These are phyloP conservation scores for Oreohelix idahoensis DNA, from an alignment of 1,140 invertebrate species.

Conservation along the genomic window DNA sequence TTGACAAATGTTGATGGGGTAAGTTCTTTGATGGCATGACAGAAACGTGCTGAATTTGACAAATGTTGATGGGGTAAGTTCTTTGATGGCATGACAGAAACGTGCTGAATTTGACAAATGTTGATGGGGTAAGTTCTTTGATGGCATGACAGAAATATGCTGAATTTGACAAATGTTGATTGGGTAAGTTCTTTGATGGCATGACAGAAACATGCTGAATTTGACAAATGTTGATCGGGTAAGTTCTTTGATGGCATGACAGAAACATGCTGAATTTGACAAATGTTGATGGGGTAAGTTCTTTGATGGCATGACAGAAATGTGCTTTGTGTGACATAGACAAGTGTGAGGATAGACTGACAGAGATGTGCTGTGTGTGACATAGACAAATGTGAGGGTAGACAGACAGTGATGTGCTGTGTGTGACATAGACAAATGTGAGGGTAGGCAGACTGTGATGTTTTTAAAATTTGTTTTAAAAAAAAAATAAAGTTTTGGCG, in stretches of 20 bases:
- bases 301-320: slow-evolving; percentile 88
- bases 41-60: slow-evolving; percentile 86
- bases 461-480: no score
- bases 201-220: slow-evolving; percentile 85
- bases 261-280: slow-evolving; percentile 86
- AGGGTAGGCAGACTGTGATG: no score
- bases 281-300: slow-evolving; percentile 86
- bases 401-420: slow-evolving; percentile 86
- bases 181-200: no score
- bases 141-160: slow-evolving; percentile 84
- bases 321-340: slow-evolving; percentile 85
- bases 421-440: no score
- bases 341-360: slow-evolving; percentile 89
- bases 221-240: slow-evolving; percentile 89
- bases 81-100: no score
- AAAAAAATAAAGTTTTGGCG: no score
- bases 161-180: slow-evolving; percentile 88
- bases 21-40: no score
- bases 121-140: slow-evolving; percentile 85
- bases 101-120: slow-evolving; percentile 86
- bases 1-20: no score
- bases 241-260: no score
- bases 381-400: no score
- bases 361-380: no score
- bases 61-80: slow-evolving; percentile 91